Percentiles rank a stretch among this genome's conserved stretches.
Evolutionary conservation across 2,113 vertebrate species (phyloP).

Genomic region (Mesembrinibis cayennensis): DNA sequence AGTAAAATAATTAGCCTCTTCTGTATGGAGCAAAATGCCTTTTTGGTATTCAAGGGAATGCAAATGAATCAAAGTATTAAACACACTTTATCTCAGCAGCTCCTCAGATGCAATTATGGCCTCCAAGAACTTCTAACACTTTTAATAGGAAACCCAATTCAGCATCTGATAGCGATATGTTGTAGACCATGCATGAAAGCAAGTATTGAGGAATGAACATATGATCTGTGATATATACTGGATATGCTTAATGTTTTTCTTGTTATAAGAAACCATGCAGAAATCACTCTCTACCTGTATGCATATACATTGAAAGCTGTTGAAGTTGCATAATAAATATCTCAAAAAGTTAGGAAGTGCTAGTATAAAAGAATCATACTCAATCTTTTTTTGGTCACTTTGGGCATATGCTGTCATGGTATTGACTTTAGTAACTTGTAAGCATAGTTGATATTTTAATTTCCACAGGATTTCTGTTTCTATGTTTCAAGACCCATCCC

Average conservation of each 20-base stretch:
- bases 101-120: background rate
- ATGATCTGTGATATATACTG: background rate
- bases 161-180: background rate
- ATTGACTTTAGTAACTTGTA: background rate
- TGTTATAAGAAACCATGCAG: background rate
- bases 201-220: background rate
- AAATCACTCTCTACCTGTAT: background rate
- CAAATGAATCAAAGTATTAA: background rate
- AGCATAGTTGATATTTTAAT: background rate
- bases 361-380: background rate
- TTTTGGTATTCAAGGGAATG: background rate
- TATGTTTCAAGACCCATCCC: background rate
- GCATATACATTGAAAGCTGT: background rate
- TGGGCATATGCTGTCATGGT: background rate
- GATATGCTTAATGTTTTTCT: background rate
- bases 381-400: background rate
- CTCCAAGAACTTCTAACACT: background rate
- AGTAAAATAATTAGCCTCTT: background rate
- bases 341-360: background rate
- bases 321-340: background rate
- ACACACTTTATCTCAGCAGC: background rate
- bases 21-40: background rate
- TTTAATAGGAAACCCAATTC: background rate
- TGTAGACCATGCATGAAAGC: background rate
- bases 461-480: background rate